A percentile compares a stretch with the other conserved stretches of the same genome.
Conservation (phyloP, 2,888 invertebrate species). For the Plemyria rubiginata region DNA sequence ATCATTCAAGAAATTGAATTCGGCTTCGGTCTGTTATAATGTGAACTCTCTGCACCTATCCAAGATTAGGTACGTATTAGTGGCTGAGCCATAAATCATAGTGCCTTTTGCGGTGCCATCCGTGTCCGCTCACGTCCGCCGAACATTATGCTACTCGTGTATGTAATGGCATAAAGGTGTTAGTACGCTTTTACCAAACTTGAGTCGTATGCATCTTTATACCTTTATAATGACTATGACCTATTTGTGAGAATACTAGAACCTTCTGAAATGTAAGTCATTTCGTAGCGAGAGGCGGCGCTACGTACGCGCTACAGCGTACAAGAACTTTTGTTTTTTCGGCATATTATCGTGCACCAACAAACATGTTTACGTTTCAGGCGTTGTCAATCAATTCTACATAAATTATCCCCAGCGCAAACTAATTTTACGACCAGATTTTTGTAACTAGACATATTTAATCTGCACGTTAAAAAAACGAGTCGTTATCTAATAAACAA, state of each 20-base stretch:
- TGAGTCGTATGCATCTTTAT: conserved; percentile 17
- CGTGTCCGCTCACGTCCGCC: conserved; percentile 55
- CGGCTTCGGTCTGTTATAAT: conserved; percentile 6
- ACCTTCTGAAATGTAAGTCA: background rate
- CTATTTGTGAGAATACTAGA: conserved; percentile 12
- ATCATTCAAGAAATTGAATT: background rate
- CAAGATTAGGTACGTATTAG: conserved; percentile 41
- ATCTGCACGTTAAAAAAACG: no score
- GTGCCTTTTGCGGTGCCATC: conserved; percentile 63
- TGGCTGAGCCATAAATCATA: conserved; percentile 61
- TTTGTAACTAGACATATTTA: no score
- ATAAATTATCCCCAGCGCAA: no score
- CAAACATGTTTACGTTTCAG: background rate
- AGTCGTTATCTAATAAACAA: no score
- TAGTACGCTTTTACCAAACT: conserved; percentile 41
- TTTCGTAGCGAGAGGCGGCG: background rate
- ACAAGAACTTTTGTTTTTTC: background rate
- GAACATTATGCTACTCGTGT: conserved; percentile 39
- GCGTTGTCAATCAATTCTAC: background rate
- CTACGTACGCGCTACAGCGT: conserved; percentile 1
- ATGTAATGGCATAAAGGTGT: conserved; percentile 36
- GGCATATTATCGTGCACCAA: background rate
- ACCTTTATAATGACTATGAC: conserved; percentile 18
- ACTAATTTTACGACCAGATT: no score
- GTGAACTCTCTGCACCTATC: conserved; percentile 25